These are phyloP conservation scores for Apoda limacodes DNA, from an alignment of 2,888 invertebrate species.

Conservation along the genomic window DNA sequence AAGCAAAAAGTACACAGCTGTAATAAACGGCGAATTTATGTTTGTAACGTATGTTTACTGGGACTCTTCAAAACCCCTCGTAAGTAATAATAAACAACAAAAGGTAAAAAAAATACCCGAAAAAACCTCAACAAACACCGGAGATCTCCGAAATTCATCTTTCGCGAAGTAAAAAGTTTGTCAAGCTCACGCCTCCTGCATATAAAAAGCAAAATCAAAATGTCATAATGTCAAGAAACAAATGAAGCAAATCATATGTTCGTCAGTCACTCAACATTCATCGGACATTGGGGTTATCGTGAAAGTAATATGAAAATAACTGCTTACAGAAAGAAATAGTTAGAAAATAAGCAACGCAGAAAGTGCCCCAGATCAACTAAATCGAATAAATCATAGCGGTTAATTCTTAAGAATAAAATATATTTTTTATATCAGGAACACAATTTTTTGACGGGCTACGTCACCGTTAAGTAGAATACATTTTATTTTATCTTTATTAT, in stretches of 20 bases:
- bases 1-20: no score
- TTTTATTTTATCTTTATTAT: conserved; percentile 34
- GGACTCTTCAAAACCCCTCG: no score
- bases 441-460: conserved; percentile 37
- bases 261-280: conserved; percentile 55
- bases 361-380: conserved; percentile 31
- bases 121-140: no score
- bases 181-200: no score
- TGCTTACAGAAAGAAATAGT: conserved; percentile 33
- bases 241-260: conserved; percentile 65
- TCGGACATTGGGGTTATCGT: conserved; percentile 41
- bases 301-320: conserved; percentile 41
- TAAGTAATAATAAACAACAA: no score
- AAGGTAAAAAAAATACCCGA: no score
- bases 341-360: conserved; percentile 39
- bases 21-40: no score
- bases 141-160: no score
- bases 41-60: no score
- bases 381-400: conserved; percentile 41
- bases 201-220: conserved; percentile 46
- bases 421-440: conserved; percentile 19
- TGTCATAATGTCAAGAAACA: conserved; percentile 49
- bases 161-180: no score
- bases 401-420: conserved; percentile 46
- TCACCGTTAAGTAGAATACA: conserved; percentile 27